A percentile compares a stretch with the other conserved stretches of the same genome.
Conservation (phyloP, 2,113 vertebrate species). For the Conger conger region DNA sequence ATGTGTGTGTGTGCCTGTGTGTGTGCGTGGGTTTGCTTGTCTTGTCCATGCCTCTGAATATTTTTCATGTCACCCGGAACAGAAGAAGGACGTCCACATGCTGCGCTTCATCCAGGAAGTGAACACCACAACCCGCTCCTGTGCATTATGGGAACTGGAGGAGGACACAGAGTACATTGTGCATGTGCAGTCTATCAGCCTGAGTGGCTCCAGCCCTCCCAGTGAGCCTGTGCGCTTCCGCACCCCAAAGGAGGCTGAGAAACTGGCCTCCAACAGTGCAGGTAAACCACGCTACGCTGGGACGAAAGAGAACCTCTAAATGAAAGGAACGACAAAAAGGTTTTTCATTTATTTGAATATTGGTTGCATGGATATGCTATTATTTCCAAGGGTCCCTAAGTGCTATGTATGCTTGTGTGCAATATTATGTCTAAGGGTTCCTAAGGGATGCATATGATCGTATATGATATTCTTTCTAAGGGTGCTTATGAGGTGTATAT, state of each 20-base stretch:
- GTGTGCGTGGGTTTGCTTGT: neutral
- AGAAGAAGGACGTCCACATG: conserved; percentile 96
- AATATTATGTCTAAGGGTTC: no score
- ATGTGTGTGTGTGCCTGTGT: neutral
- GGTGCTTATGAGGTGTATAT: no score
- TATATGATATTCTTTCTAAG: no score
- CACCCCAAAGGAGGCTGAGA: conserved; percentile 89
- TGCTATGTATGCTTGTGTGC: no score
- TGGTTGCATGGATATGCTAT: no score
- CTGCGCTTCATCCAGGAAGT: conserved; percentile 96
- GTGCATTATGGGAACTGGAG: conserved; percentile 92
- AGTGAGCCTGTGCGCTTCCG: conserved; percentile 91
- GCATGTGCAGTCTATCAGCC: conserved; percentile 91
- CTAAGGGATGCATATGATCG: no score
- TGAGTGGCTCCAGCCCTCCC: conserved; percentile 87
- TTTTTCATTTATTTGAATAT: no score
- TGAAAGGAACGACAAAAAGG: no score
- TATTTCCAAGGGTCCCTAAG: no score
- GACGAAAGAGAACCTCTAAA: no score
- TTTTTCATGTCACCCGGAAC: conserved; percentile 29
- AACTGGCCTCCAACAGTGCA: conserved; percentile 89
- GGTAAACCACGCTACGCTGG: conserved; percentile 60
- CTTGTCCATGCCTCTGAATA: neutral
- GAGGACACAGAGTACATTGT: conserved; percentile 95
- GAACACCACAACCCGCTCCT: conserved; percentile 95